Evolutionary conservation across 2,113 vertebrate genomes (phyloP).

Genomic region (Martes martes): DNA sequence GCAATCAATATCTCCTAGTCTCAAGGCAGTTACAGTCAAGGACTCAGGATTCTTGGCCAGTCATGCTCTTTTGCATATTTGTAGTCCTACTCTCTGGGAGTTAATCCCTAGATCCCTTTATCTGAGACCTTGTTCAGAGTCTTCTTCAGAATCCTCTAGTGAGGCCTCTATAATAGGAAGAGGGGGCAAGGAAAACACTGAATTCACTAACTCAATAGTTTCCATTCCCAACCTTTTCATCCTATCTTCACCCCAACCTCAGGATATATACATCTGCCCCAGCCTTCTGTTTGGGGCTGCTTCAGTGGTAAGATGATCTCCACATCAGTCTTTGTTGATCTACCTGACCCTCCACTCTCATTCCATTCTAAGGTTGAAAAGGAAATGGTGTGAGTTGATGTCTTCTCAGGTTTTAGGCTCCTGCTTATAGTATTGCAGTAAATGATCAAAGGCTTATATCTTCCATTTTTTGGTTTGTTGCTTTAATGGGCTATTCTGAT

Average conservation of each 20-base stretch:
- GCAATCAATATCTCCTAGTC: no score
- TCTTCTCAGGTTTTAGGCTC: neutral
- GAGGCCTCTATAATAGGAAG: neutral
- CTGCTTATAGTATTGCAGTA: neutral
- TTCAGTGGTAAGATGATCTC: accelerated
- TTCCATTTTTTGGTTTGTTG: neutral
- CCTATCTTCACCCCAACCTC: neutral
- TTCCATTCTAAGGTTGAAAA: no score
- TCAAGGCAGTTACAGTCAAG: neutral
- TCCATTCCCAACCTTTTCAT: neutral
- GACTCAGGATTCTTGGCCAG: accelerated
- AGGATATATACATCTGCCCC: neutral
- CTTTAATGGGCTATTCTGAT: neutral
- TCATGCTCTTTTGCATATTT: neutral
- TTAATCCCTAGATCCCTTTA: neutral
- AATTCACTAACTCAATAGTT: neutral
- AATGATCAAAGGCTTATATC: neutral
- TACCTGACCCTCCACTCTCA: accelerated
- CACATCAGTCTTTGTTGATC: neutral
- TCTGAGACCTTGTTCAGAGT: neutral
- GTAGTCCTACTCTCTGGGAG: neutral
- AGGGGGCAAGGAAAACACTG: neutral
- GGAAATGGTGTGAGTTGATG: accelerated
- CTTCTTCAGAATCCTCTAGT: neutral
- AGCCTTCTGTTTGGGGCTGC: neutral